Evolutionary conservation across 2,113 vertebrate genomes (phyloP).

Genomic region (Megalops atlanticus): DNA sequence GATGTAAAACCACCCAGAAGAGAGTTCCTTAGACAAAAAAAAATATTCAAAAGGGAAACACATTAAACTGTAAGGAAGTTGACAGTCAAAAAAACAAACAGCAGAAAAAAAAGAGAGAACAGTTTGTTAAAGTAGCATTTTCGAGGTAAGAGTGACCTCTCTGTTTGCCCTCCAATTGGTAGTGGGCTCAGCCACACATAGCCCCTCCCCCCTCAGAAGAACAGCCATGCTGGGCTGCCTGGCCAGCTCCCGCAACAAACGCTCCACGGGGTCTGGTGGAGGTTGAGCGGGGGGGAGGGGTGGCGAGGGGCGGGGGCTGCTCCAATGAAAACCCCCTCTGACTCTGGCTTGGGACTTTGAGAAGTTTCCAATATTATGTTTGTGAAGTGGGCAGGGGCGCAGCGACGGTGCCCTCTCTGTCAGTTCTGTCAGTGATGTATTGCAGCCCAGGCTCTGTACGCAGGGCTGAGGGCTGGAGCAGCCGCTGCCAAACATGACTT

Average conservation of each 20-base stretch:
- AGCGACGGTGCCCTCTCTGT: slow-evolving; percentile 42
- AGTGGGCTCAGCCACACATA: too few species aligned
- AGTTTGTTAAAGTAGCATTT: too few species aligned
- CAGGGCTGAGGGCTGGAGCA: slow-evolving; percentile 45
- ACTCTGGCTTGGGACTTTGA: slow-evolving; percentile 57
- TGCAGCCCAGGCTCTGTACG: slow-evolving; percentile 52
- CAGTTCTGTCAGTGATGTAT: slow-evolving; percentile 56
- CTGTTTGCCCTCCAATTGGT: too few species aligned
- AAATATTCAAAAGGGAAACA: too few species aligned
- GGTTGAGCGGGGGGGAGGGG: too few species aligned
- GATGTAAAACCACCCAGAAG: too few species aligned
- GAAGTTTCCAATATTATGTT: slow-evolving; percentile 56
- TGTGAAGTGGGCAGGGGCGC: slow-evolving; percentile 51
- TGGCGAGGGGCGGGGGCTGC: slow-evolving; percentile 43
- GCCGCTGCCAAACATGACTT: slow-evolving; percentile 69
- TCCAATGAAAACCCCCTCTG: too few species aligned
- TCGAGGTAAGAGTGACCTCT: too few species aligned
- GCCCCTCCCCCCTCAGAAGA: slow-evolving; percentile 26
- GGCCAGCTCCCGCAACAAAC: slow-evolving; percentile 38
- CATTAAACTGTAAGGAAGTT: too few species aligned
- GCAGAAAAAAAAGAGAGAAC: too few species aligned
- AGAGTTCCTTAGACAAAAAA: too few species aligned
- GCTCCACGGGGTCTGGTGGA: slow-evolving; percentile 20
- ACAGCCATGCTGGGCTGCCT: slow-evolving; percentile 23
- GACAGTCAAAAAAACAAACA: too few species aligned